Conservation (phyloP, 2,797 vertebrate species). For the Catostomus latipinnis region DNA sequence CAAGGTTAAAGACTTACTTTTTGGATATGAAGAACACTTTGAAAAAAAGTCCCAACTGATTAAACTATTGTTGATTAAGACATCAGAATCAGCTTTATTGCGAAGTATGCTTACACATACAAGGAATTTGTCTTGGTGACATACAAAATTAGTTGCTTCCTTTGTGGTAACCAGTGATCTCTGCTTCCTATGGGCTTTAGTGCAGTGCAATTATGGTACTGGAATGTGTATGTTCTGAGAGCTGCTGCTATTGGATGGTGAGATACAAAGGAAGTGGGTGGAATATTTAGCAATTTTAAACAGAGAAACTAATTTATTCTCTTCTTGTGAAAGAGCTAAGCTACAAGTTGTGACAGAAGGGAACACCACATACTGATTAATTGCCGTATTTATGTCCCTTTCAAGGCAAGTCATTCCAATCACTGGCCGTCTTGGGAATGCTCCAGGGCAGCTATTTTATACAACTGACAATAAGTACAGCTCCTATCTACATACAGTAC, state of each 20-base stretch:
- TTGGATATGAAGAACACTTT: not conserved
- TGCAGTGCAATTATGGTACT: not conserved
- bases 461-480: too few relatives aligned
- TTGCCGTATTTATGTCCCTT: too few relatives aligned
- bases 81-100: too few relatives aligned
- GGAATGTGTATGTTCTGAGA: not conserved
- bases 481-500: too few relatives aligned
- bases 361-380: too few relatives aligned
- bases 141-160: not conserved
- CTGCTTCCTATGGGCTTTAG: not conserved
- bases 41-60: not conserved
- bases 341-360: not conserved
- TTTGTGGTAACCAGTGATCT: too few relatives aligned
- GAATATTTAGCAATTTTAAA: not conserved
- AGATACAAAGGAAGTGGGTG: not conserved
- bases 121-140: too few relatives aligned
- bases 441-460: too few relatives aligned
- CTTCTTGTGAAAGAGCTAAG: not conserved
- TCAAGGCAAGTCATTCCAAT: too few relatives aligned
- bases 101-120: too few relatives aligned
- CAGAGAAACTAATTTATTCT: not conserved
- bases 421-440: too few relatives aligned
- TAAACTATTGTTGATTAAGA: not conserved
- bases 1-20: conserved; percentile 17
- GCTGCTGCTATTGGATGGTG: not conserved